Percentiles rank a stretch among this genome's conserved stretches.
These are phyloP conservation scores for Phataginus tetradactyla DNA, from an alignment of 2,797 vertebrate species.

Conservation along the genomic window DNA sequence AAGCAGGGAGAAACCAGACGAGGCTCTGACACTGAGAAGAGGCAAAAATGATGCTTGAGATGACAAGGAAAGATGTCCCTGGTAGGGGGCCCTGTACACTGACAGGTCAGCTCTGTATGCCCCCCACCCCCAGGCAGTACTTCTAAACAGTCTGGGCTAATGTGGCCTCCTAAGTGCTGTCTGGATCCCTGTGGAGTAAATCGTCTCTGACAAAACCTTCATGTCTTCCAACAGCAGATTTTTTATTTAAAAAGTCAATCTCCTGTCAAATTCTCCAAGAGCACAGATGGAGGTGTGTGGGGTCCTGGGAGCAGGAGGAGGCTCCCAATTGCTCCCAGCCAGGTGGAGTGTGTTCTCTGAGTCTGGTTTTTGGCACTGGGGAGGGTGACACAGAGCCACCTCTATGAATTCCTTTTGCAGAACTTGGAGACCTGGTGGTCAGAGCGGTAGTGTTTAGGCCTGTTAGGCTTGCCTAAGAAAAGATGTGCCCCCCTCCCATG, in stretches of 20 bases:
- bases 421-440: background rate
- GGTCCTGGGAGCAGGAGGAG: background rate
- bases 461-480: background rate
- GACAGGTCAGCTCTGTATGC: background rate
- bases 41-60: conserved; percentile 16
- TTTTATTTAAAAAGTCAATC: conserved; percentile 63
- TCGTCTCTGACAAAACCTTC: conserved; percentile 25
- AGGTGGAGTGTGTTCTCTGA: background rate
- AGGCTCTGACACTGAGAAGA: conserved; percentile 32
- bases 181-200: conserved; percentile 19
- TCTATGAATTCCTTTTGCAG: conserved; percentile 33
- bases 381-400: background rate
- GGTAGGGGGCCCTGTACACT: background rate
- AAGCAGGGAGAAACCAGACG: background rate
- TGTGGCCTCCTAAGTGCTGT: background rate
- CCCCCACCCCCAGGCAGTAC: background rate
- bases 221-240: conserved; percentile 50
- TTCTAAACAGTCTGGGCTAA: conserved; percentile 9
- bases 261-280: conserved; percentile 43
- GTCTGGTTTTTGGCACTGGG: background rate
- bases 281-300: background rate
- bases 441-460: background rate
- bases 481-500: background rate
- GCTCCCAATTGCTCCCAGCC: background rate
- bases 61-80: conserved; percentile 15